A percentile compares a stretch with the other conserved stretches of the same genome.
These are phyloP conservation scores for Lucifuga dentata DNA, from an alignment of 2,113 vertebrate species.

Conservation along the genomic window DNA sequence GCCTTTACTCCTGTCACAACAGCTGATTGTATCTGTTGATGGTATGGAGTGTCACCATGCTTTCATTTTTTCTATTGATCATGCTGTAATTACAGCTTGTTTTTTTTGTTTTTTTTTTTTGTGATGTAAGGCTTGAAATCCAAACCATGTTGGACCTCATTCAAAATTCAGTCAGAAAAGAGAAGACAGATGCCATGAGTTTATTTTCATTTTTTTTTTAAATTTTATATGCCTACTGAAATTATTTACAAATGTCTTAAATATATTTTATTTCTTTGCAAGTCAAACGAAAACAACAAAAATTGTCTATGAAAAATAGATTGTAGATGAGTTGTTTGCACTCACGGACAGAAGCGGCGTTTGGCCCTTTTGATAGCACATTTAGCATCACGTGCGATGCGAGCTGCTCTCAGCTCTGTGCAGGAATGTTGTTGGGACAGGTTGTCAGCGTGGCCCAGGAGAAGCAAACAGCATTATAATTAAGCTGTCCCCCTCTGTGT, in stretches of 20 bases:
- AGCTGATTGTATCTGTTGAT: slow-evolving; percentile 4
- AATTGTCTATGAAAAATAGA: slow-evolving; percentile 2
- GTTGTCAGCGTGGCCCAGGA: slow-evolving; percentile 54
- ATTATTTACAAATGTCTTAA: slow-evolving; percentile 7
- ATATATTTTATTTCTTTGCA: not conserved
- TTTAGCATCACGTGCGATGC: slow-evolving; percentile 37
- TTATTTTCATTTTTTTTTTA: not conserved
- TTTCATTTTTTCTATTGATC: too few relatives aligned
- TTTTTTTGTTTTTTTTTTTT: too few relatives aligned
- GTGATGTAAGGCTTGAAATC: too few relatives aligned
- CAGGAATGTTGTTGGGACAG: slow-evolving; percentile 67
- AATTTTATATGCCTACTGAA: slow-evolving; percentile 8
- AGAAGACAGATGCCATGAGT: not conserved
- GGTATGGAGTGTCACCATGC: not conserved
- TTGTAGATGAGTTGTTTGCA: slow-evolving; percentile 20
- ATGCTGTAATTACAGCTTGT: too few relatives aligned
- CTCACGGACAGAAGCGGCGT: slow-evolving; percentile 36
- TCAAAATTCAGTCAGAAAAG: too few relatives aligned
- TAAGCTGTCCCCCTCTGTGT: slow-evolving; percentile 71
- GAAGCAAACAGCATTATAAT: slow-evolving; percentile 76
- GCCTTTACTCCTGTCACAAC: slow-evolving; percentile 47
- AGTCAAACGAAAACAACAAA: slow-evolving; percentile 11
- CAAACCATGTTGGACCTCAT: too few relatives aligned
- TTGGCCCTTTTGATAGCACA: slow-evolving; percentile 49
- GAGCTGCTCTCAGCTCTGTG: slow-evolving; percentile 31